Conservation (phyloP, 2,888 invertebrate genomes). For the Germaria angustata region DNA sequence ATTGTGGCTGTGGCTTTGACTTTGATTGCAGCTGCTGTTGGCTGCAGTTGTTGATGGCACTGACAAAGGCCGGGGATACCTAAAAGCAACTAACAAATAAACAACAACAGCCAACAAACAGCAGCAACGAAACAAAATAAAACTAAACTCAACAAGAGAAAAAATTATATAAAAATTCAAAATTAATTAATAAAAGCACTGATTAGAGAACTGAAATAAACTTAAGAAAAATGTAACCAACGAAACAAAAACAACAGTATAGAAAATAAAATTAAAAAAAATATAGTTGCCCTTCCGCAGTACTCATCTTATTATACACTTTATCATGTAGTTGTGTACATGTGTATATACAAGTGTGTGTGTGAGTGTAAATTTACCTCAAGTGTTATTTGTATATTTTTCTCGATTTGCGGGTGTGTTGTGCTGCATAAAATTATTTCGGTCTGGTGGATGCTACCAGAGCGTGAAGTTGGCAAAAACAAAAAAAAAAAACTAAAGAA, state of each 20-base stretch:
- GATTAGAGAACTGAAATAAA: constrained; percentile 57
- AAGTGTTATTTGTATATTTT: constrained; percentile 61
- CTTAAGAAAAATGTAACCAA: constrained; percentile 41
- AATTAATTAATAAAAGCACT: constrained; percentile 67
- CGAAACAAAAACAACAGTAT: constrained; percentile 23
- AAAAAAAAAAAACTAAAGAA: constrained; percentile 22
- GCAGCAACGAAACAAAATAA: constrained; percentile 20
- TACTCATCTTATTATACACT: too few species aligned
- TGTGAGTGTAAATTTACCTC: constrained; percentile 55
- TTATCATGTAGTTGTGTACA: too few species aligned
- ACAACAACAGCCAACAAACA: constrained; percentile 52
- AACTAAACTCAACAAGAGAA: constrained; percentile 33
- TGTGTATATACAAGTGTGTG: too few species aligned
- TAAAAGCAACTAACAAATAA: constrained; percentile 20
- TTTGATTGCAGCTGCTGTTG: constrained; percentile 60
- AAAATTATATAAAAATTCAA: constrained; percentile 38
- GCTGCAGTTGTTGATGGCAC: constrained; percentile 64
- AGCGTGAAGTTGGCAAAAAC: constrained; percentile 80
- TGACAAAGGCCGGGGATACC: constrained; percentile 60
- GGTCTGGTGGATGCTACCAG: constrained; percentile 80
- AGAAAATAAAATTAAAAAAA: constrained; percentile 13
- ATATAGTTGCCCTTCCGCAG: constrained; percentile 59
- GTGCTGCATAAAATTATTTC: constrained; percentile 79
- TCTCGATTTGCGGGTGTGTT: constrained; percentile 76
- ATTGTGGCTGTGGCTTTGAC: constrained; percentile 64